phyloP scores from a whole-genome alignment of 2,888 invertebrate species.

The Pseudanteris insignis region DNA sequence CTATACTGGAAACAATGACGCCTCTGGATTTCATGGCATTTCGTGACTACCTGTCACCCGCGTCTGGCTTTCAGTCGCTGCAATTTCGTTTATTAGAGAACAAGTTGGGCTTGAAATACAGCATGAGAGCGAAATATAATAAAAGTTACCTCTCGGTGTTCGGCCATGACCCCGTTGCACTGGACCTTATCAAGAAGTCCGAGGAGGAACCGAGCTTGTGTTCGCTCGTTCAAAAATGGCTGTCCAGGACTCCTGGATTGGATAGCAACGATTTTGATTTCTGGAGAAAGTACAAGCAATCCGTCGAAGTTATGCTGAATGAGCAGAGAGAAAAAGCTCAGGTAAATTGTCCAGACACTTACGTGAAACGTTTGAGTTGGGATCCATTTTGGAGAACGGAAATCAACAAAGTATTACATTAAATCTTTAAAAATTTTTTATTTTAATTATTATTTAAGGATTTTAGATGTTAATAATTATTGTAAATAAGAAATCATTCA shows the following conservation, averaged over 20 bases:
- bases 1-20: conserved; percentile 98
- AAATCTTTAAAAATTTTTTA: too few species aligned
- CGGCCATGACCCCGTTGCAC: conserved; percentile 75
- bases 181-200: conserved; percentile 72
- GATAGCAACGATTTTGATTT: conserved; percentile 84
- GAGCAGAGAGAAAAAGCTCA: conserved; percentile 74
- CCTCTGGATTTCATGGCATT: conserved; percentile 99
- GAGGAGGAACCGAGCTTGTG: conserved; percentile 87
- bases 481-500: too few species aligned
- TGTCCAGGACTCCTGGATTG: conserved; percentile 93
- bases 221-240: conserved; percentile 88
- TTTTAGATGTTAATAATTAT: too few species aligned
- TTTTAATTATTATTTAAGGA: too few species aligned
- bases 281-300: conserved; percentile 88
- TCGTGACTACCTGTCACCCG: conserved; percentile 89
- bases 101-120: conserved; percentile 83
- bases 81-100: conserved; percentile 97
- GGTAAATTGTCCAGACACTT: conserved; percentile 62
- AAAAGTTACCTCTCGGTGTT: conserved; percentile 90
- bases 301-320: conserved; percentile 77
- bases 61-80: conserved; percentile 97
- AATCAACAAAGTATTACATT: too few species aligned
- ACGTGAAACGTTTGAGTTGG: too few species aligned
- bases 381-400: too few species aligned
- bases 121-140: conserved; percentile 91